phyloP scores from a whole-genome alignment of 2,888 invertebrate species.

The Malachius bipustulatus region DNA sequence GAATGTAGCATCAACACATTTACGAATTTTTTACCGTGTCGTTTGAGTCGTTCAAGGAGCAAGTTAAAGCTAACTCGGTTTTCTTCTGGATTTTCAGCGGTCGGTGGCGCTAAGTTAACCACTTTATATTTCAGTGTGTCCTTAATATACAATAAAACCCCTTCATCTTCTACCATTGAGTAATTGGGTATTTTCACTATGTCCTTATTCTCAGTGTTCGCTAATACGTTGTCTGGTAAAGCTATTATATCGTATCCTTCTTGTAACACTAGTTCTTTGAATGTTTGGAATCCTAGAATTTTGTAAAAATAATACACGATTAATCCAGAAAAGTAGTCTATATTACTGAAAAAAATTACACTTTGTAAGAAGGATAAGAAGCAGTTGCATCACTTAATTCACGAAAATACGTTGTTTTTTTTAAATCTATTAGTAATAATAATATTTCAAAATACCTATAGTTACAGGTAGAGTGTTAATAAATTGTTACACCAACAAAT shows the following conservation, averaged over 20 bases:
- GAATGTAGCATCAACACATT: slow-evolving; percentile 2
- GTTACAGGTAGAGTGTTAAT: too few relatives aligned
- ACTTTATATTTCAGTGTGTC: slow-evolving; percentile 29
- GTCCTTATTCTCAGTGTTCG: slow-evolving; percentile 27
- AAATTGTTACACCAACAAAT: too few relatives aligned
- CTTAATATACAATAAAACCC: slow-evolving; percentile 28
- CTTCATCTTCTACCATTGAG: slow-evolving; percentile 27
- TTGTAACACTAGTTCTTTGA: slow-evolving; percentile 26
- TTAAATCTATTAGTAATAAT: too few relatives aligned
- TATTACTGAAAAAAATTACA: too few relatives aligned
- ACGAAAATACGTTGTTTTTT: too few relatives aligned
- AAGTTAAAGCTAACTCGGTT: slow-evolving; percentile 24
- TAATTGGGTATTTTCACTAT: slow-evolving; percentile 27
- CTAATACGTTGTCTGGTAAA: slow-evolving; percentile 26
- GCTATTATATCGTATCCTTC: slow-evolving; percentile 29
- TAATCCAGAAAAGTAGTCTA: too few relatives aligned
- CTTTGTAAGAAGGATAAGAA: too few relatives aligned
- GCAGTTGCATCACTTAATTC: too few relatives aligned
- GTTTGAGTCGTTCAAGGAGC: slow-evolving; percentile 25
- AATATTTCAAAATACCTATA: too few relatives aligned
- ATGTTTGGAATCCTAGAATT: slow-evolving; percentile 27
- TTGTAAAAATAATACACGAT: too few relatives aligned
- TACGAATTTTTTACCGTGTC: slow-evolving; percentile 18
- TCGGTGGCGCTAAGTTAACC: slow-evolving; percentile 23
- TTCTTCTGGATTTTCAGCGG: slow-evolving; percentile 21